Conservation (phyloP, 2,113 vertebrate genomes). For the Paramisgurnus dabryanus region DNA sequence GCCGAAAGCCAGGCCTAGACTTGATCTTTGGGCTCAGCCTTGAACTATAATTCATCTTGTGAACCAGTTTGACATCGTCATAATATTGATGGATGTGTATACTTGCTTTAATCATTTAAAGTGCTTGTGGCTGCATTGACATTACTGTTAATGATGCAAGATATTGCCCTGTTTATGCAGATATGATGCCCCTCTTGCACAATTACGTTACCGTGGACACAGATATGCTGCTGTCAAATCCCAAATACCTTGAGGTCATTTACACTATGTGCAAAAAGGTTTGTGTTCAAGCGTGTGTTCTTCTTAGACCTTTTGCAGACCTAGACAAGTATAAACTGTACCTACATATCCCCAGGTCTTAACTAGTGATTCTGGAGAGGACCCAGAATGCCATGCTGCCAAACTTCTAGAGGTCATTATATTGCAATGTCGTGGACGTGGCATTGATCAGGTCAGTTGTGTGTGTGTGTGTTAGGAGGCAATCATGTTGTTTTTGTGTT, state of each 20-base stretch:
- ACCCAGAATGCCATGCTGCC: constrained; percentile 94
- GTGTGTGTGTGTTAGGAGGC: neutral
- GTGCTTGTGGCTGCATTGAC: neutral
- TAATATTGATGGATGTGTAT: neutral
- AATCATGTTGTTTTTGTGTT: neutral
- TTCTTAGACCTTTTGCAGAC: neutral
- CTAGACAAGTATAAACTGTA: too few relatives aligned
- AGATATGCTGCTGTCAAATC: constrained; percentile 86
- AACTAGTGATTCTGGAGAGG: constrained; percentile 88
- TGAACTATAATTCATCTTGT: constrained; percentile 13
- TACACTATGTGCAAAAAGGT: constrained; percentile 99
- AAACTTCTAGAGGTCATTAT: constrained; percentile 96
- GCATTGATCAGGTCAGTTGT: constrained; percentile 90
- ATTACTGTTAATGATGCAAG: neutral
- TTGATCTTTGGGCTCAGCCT: constrained; percentile 6
- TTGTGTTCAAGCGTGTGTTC: neutral
- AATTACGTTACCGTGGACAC: constrained; percentile 98
- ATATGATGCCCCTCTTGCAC: constrained; percentile 99
- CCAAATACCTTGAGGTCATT: constrained; percentile 94
- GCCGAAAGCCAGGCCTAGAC: constrained; percentile 1
- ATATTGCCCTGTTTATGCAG: constrained; percentile 69
- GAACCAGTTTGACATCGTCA: constrained; percentile 17
- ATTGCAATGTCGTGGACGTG: constrained; percentile 90
- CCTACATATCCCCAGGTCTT: constrained; percentile 77
- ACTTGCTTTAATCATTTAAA: constrained; percentile 6